Base-by-base conservation (phyloP, 2,797 vertebrate genomes). In the Emydoidea blandingii region DNA sequence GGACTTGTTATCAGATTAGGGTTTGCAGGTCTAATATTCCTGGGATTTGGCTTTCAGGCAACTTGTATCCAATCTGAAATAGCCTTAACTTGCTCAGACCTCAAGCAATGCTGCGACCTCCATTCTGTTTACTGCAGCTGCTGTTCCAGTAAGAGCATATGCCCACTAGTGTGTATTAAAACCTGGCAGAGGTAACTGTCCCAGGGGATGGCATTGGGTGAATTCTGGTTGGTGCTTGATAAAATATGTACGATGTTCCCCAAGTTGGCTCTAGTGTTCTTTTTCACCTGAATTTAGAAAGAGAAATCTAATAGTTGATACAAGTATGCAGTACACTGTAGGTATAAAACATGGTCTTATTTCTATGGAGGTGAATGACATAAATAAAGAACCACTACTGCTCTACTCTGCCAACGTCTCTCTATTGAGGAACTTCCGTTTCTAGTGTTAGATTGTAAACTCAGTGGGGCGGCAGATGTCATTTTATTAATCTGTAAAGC, bases 251-350 rank as follows among this genome's bases (percentile, higher is more conserved):
- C 19, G 12, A 12, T 19, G 2, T 47, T 57, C 47, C 9, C 3
- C 11, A 50, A 50, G n/a, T 11, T 0, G 0, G 27, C 41, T 78
- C 11, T 68, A 1, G 47, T 47, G 8, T 12, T 0, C 2, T 37
- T 59, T 53, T 54, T 41, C 47, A 4, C n/a, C 79, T 12, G 3
- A 53, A 5, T n/a, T n/a, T 23, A 14, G 79, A 2, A 1, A 41
- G 1, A 15, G 59, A 52, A 15, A n/a, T 29, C 3, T 29, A 11
- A 0, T 27, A 27, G 7, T 1, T 29, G 9, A 56, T 0, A 1
- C 54, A 53, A 79, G 21, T 44, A 3, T 21, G 15, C 29, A 1
- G 29, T 0, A 1, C 14, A 12, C 54, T 34, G 81, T 52, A 52
- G 50, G 65, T 5, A 23, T 25, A 1, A 0, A 1, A 2, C 0